Evolutionary conservation across 2,888 invertebrate species (phyloP).

Genomic region (Thera obeliscata): DNA sequence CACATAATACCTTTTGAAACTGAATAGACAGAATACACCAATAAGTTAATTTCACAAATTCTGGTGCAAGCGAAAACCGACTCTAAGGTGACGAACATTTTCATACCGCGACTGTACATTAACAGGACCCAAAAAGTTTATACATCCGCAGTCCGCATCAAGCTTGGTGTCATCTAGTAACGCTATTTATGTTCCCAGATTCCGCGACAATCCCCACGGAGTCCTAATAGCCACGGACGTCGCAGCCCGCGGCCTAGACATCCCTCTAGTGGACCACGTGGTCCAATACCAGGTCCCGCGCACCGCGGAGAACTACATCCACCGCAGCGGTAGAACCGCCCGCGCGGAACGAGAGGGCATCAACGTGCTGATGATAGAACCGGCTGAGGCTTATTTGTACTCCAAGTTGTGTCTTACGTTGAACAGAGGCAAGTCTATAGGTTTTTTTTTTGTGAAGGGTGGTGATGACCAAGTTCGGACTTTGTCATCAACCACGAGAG

Average conservation of each 20-base stretch:
- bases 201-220: constrained; percentile 88
- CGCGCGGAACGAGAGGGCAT: constrained; percentile 94
- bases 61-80: no score
- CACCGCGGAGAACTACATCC: constrained; percentile 98
- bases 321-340: constrained; percentile 98
- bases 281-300: constrained; percentile 98
- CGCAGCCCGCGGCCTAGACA: constrained; percentile 98
- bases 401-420: constrained; percentile 92
- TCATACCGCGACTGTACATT: no score
- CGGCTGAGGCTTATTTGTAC: constrained; percentile 92
- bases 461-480: no score
- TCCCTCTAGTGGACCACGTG: constrained; percentile 96
- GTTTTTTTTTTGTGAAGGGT: no score
- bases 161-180: no score
- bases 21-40: no score
- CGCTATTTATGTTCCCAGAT: constrained; percentile 68
- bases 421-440: constrained; percentile 78
- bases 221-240: constrained; percentile 97
- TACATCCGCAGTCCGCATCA: no score
- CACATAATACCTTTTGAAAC: no score
- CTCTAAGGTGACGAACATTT: no score
- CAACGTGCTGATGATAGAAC: constrained; percentile 95
- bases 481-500: no score
- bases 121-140: no score
- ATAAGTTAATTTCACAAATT: no score